A percentile compares a stretch with the other conserved stretches of the same genome.
phyloP scores from a whole-genome alignment of 2,888 invertebrate species.

The Cactoblastis cactorum region DNA sequence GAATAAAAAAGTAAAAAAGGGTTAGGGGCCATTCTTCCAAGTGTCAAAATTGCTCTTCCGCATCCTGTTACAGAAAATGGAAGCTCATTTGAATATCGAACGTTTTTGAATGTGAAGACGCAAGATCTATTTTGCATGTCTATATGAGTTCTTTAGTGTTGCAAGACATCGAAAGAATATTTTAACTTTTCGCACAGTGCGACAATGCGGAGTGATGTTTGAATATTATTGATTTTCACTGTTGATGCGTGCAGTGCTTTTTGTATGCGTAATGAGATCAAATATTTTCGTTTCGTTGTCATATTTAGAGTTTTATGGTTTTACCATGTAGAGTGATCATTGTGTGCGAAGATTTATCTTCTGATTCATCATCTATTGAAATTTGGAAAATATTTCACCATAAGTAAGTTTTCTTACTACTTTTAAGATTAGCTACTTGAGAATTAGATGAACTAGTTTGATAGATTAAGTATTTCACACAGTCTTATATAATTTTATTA shows the following conservation, averaged over 20 bases:
- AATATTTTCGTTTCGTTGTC: conserved; percentile 73
- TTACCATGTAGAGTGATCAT: conserved; percentile 45
- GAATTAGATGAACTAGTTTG: no score
- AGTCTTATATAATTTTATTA: no score
- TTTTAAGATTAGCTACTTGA: no score
- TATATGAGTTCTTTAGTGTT: conserved; percentile 41
- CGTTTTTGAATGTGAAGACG: conserved; percentile 42
- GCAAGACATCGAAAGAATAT: conserved; percentile 26
- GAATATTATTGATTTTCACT: conserved; percentile 46
- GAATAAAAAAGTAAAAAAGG: conserved; percentile 59
- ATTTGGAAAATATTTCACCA: no score
- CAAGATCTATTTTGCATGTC: conserved; percentile 68
- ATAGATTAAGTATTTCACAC: no score
- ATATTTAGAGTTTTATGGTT: conserved; percentile 59
- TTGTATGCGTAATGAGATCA: conserved; percentile 72
- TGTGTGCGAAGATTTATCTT: conserved; percentile 25
- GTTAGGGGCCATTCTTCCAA: conserved; percentile 65
- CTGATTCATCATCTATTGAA: no score
- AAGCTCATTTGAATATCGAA: conserved; percentile 72
- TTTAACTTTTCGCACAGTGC: conserved; percentile 59
- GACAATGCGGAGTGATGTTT: conserved; percentile 39
- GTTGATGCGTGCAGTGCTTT: conserved; percentile 40
- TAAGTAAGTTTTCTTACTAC: no score
- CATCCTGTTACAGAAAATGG: conserved; percentile 52
- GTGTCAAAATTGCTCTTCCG: conserved; percentile 78